phyloP scores from a whole-genome alignment of 2,113 vertebrate genomes.

The Centropus bengalensis region DNA sequence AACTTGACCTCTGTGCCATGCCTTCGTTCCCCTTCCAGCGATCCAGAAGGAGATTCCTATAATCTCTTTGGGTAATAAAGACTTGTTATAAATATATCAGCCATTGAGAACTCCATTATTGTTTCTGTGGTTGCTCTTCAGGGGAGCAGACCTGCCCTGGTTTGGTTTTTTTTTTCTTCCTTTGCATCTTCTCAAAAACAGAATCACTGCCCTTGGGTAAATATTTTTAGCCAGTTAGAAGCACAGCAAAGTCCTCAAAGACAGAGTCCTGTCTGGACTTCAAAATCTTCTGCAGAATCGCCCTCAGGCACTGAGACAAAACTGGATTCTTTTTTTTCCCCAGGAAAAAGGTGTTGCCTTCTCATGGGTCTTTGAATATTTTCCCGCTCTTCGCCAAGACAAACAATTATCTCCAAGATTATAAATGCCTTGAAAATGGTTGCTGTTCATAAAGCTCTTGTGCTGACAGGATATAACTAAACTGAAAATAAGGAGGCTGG shows the following conservation, averaged over 20 bases:
- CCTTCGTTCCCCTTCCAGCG: not conserved
- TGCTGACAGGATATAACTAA: not conserved
- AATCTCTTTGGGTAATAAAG: not conserved
- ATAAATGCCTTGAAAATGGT: not conserved
- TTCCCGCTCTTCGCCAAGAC: not conserved
- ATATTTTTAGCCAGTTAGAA: not conserved
- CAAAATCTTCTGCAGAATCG: not conserved
- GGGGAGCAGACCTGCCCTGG: not conserved
- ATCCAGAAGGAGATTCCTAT: not conserved
- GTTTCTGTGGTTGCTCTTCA: too few species aligned
- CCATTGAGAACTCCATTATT: not conserved
- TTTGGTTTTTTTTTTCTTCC: not conserved
- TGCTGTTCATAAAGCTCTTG: not conserved
- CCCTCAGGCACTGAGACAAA: not conserved
- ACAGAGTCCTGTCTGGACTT: not conserved
- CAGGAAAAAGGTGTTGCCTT: not conserved
- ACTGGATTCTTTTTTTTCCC: not conserved
- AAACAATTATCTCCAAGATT: not conserved
- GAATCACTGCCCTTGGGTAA: not conserved
- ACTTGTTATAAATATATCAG: too few species aligned
- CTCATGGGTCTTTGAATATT: not conserved
- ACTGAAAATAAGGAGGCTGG: not conserved
- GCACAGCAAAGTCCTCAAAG: not conserved
- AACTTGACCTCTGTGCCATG: not conserved
- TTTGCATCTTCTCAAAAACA: not conserved